Percentiles rank a stretch among this genome's conserved stretches.
Evolutionary conservation across 2,113 vertebrate genomes (phyloP).

Genomic region (Lepus europaeus): DNA sequence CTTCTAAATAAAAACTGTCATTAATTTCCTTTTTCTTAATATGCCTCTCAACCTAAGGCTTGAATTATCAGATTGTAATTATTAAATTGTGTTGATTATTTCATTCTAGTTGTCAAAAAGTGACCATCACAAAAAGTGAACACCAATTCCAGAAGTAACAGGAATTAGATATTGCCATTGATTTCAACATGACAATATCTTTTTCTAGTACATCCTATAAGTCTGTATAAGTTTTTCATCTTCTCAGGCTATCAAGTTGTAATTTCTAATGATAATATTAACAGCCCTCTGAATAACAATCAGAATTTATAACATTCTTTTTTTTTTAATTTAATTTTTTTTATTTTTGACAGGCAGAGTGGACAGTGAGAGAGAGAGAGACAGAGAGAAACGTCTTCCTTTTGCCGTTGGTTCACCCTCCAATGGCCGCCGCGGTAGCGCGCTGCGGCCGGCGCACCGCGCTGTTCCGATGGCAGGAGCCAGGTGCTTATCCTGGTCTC

Average conservation of each 20-base stretch:
- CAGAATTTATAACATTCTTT: conserved; percentile 83
- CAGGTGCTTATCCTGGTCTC: too few relatives aligned
- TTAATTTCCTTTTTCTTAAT: conserved; percentile 11
- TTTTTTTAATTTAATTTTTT: too few relatives aligned
- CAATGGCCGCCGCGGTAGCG: too few relatives aligned
- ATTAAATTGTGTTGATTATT: conserved; percentile 75
- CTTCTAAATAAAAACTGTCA: not conserved
- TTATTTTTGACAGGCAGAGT: too few relatives aligned
- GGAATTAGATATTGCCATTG: conserved; percentile 85
- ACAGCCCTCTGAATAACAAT: conserved; percentile 83
- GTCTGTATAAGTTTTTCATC: conserved; percentile 84
- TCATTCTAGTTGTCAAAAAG: conserved; percentile 82
- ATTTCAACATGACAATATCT: conserved; percentile 83
- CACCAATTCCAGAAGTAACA: conserved; percentile 83
- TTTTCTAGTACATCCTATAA: conserved; percentile 79
- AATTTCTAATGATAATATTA: conserved; percentile 84
- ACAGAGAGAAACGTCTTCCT: too few relatives aligned
- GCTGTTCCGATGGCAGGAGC: too few relatives aligned
- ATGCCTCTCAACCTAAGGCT: not conserved
- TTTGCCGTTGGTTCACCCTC: too few relatives aligned
- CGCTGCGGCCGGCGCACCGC: too few relatives aligned
- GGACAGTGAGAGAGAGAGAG: too few relatives aligned
- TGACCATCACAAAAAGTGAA: conserved; percentile 44
- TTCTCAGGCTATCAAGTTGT: conserved; percentile 79
- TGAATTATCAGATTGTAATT: conserved; percentile 47